Evolutionary conservation across 2,888 invertebrate species (phyloP), one percentile per base, ranked within the genome.

Genomic region (Exephanes ischioxanthus): DNA sequence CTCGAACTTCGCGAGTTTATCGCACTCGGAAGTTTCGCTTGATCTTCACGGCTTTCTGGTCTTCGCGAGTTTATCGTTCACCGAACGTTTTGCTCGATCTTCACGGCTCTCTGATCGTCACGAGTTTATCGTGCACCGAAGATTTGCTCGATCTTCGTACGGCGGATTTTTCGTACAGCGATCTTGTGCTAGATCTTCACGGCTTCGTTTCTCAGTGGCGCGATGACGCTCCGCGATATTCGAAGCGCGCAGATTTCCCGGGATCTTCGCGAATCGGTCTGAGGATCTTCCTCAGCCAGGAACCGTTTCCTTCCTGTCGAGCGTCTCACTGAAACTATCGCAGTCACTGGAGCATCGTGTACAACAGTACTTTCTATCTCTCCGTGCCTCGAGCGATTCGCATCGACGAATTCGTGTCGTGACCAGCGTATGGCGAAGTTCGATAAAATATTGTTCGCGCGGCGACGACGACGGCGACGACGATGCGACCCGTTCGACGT

Each of bases 401-500:
- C 72, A 58, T 72, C 61, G 61, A 45, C 14, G 45, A 73, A 22
- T 26, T 58, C 58, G 53, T 58, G 14, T 11, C 22, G 58, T 22
- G 58, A 26, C 22, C 11, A 58, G 45, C 30, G 61, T 26, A 45
- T n/a, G 45, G n/a, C 55, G 19, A 3, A 22, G 19, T 22, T 58
- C 22, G 22, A 11, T 22, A 3, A 33, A 30, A 53, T 53, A 41
- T 53, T 53, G 53, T 53, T 71, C 33, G 63, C 61, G 73, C 67
- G 80, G 63, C 80, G 76, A 80, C 72, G 70, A 78, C 85, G 79
- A 63, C 73, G 72, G 51, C 73, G 83, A 80, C 88, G 87, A 90
- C 85, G 90, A 92, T 89, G 87, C 89, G 90, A 88, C 89, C 88
- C 89, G 89, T 90, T 90, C 89, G 89, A 90, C 92, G 92, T 88